Evolutionary conservation across 2,888 invertebrate genomes (phyloP).

Genomic region (Xanthia icteritia): DNA sequence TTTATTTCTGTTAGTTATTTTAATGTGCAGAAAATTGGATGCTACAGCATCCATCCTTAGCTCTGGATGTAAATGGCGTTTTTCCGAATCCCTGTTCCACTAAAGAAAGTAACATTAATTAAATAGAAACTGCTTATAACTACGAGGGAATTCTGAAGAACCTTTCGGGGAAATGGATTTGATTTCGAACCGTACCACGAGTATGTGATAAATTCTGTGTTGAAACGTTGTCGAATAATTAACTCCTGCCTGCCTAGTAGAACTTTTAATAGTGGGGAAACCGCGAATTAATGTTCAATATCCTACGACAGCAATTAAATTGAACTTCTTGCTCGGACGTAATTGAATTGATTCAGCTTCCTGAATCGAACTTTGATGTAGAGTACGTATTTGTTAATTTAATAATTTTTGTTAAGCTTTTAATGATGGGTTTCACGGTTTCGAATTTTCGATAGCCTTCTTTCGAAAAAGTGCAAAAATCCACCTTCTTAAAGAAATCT

Average conservation of each 20-base stretch:
- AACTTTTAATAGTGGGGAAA: neutral
- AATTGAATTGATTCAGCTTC: constrained; percentile 15
- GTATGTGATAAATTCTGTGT: neutral
- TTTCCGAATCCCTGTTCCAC: neutral
- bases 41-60: neutral
- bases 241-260: neutral
- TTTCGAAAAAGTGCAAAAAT: neutral
- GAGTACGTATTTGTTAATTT: neutral
- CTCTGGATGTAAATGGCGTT: neutral
- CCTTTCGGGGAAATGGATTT: neutral
- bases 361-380: neutral
- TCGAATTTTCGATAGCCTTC: neutral
- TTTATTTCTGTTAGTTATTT: neutral
- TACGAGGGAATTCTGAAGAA: neutral
- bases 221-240: neutral
- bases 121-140: neutral
- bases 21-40: neutral
- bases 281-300: neutral
- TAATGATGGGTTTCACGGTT: neutral
- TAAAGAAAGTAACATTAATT: neutral
- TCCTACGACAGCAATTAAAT: constrained; percentile 1
- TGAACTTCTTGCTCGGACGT: neutral
- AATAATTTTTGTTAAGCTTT: too few species aligned
- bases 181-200: neutral
- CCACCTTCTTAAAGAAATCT: too few species aligned